Evolutionary conservation across 2,113 vertebrate species (phyloP), one percentile per base, ranked within the genome.

Genomic region (Propithecus coquereli): DNA sequence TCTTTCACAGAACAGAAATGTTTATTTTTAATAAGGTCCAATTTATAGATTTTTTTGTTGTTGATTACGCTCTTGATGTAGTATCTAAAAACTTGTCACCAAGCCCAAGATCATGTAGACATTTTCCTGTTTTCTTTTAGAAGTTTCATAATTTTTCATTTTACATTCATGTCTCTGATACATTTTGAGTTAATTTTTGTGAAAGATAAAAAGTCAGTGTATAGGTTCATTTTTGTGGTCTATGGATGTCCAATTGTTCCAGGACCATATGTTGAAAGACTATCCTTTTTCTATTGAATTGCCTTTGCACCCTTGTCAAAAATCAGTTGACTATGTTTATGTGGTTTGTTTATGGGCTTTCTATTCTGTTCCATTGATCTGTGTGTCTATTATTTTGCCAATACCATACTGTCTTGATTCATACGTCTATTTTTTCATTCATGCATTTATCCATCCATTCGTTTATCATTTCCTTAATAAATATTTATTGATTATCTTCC

Each of bases 401-500:
- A 27, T 85, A 92, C 65, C 43, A 71, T 0, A 77, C 5, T 85
- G 30, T 89, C 71, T 91, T 91, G 63, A 89, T 91, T 94, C 34
- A 71, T 90, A 30, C 6, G 65, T 81, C 18, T 23, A 52, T 70
- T 92, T 90, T 70, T 91, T 81, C 76, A 76, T 90, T 87, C 14
- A 71, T 81, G n/a, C 14, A 40, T 76, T 90, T 90, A 86, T 86
- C 34, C 61, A 85, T 54, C 57, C 54, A 87, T 84, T 54, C 20
- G 92, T 95, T 92, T 66, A 45, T 14, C 22, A 83, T 0, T 92
- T 83, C 40, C 54, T 45, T 92, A 87, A 94, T 79, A 91, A 91
- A 90, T 87, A 89, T 71, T 23, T 92, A 91, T 80, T 90, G 85
- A 96, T 52, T 76, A 59, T 66, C 32, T 80, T 85, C n/a, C 59